These are phyloP conservation scores for Perognathus longimembris DNA, from an alignment of 2,113 vertebrate species.

Conservation along the genomic window DNA sequence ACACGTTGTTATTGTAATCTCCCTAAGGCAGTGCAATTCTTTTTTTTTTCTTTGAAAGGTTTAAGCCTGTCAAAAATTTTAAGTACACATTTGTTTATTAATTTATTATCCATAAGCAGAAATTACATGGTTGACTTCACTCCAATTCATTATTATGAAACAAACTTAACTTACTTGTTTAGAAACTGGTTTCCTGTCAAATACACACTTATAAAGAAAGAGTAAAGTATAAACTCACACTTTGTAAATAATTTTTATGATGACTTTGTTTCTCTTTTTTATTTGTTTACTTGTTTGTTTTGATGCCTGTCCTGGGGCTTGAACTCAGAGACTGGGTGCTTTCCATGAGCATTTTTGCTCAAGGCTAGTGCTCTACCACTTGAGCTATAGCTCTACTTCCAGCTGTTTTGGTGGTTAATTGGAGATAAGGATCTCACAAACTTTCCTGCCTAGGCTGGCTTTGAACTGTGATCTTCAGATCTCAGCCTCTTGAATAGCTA, in stretches of 20 bases:
- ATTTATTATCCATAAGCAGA: slow-evolving; percentile 41
- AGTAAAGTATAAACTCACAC: slow-evolving; percentile 17
- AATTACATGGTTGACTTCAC: slow-evolving; percentile 56
- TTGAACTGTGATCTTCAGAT: too few relatives aligned
- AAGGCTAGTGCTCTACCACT: too few relatives aligned
- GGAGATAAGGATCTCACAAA: too few relatives aligned
- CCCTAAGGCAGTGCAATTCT: background rate
- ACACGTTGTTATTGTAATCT: background rate
- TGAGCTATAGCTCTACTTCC: too few relatives aligned
- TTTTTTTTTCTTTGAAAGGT: slow-evolving; percentile 25
- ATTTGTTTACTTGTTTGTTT: background rate
- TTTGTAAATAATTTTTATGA: slow-evolving; percentile 36
- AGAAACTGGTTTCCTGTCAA: slow-evolving; percentile 45
- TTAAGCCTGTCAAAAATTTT: slow-evolving; percentile 32
- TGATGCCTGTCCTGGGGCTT: background rate
- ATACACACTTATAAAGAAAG: too few relatives aligned
- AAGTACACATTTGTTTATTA: slow-evolving; percentile 40
- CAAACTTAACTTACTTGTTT: slow-evolving; percentile 45
- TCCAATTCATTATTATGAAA: slow-evolving; percentile 26
- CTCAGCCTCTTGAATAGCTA: too few relatives aligned
- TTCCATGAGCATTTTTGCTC: too few relatives aligned
- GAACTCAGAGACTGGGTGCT: too few relatives aligned
- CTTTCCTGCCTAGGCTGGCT: too few relatives aligned
- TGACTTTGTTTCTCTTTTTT: background rate
- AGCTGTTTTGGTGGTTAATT: too few relatives aligned